Conservation (phyloP, 2,888 invertebrate genomes). For the Drosophila mercatorum region DNA sequence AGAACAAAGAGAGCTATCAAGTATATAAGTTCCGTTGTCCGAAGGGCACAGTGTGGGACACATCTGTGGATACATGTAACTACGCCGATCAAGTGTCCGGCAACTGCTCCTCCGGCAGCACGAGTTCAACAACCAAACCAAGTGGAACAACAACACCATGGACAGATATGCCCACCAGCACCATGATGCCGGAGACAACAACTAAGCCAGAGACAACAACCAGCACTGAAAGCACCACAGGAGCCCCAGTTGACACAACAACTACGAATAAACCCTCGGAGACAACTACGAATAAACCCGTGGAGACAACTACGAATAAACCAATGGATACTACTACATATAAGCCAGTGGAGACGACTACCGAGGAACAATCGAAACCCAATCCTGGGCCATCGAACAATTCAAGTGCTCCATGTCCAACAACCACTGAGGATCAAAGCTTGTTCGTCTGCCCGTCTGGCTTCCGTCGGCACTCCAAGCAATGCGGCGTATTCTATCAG, state of each 20-base stretch:
- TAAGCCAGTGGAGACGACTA: slow-evolving; percentile 41
- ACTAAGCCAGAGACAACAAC: slow-evolving; percentile 47
- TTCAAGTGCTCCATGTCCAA: slow-evolving; percentile 75
- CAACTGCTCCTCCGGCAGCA: slow-evolving; percentile 77
- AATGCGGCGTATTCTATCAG: slow-evolving; percentile 93
- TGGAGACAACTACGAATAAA: slow-evolving; percentile 37
- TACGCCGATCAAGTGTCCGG: slow-evolving; percentile 80
- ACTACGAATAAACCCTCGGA: neutral
- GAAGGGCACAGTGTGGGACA: slow-evolving; percentile 87
- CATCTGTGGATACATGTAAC: slow-evolving; percentile 86
- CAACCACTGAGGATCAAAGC: slow-evolving; percentile 87
- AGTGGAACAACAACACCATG: slow-evolving; percentile 41
- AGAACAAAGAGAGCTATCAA: slow-evolving; percentile 83
- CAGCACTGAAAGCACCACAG: slow-evolving; percentile 12
- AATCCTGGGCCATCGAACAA: slow-evolving; percentile 29
- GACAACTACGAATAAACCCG: neutral
- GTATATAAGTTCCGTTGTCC: slow-evolving; percentile 86
- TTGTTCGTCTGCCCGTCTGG: slow-evolving; percentile 92
- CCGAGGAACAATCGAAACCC: slow-evolving; percentile 27
- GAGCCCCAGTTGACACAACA: slow-evolving; percentile 21
- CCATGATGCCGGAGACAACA: slow-evolving; percentile 43
- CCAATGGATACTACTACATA: slow-evolving; percentile 25
- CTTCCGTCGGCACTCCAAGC: slow-evolving; percentile 92
- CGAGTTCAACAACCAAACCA: slow-evolving; percentile 39
- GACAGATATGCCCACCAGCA: slow-evolving; percentile 34